Base-by-base conservation (phyloP, 2,888 invertebrate species). In the Epirrita christyi region DNA sequence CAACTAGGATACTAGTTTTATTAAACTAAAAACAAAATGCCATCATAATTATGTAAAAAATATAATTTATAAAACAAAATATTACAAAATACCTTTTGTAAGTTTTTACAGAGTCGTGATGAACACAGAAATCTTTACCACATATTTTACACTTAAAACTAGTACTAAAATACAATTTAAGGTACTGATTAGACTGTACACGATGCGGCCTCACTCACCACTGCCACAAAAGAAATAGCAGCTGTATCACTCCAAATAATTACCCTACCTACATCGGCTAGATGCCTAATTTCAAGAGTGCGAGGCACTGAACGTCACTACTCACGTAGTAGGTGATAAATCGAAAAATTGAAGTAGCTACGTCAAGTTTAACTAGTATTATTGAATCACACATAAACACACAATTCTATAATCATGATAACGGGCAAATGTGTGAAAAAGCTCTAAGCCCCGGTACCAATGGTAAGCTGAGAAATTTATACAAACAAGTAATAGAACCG, bases 21-120 rank as follows among this genome's bases (percentile, higher is more conserved):
- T 21, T 9, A 28, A 13, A 8, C 13, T 2, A 36, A 44, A 46
- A 57, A 45, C 2, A 54, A 68, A 60, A 68, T 56, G 59, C 70
- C 45, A 57, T 29, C 2, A 42, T 52, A 66, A 47, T 71, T 78
- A 66, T 77, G 75, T 81, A 85, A 87, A 87, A 88, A 91, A 85
- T 90, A 91, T 91, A 91, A 91, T 91, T 91, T 85, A 82, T 83
- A 82, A 86, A 89, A 89, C 86, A 85, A 86, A 82, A 83, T 84
- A 78, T 83, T 88, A 91, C 86, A 89, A 87, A 89, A 82, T 74
- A 78, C 64, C 67, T 80, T 81, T 80, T 79, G 81, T 78, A 76
- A 74, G 75, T 82, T 78, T 83, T 83, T 82, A 86, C 84, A 84
- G 69, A 76, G 75, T 72, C 76, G 72, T 73, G 73, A 78, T n/a